phyloP scores from a whole-genome alignment of 2,113 vertebrate genomes.

The Eulemur macaco region DNA sequence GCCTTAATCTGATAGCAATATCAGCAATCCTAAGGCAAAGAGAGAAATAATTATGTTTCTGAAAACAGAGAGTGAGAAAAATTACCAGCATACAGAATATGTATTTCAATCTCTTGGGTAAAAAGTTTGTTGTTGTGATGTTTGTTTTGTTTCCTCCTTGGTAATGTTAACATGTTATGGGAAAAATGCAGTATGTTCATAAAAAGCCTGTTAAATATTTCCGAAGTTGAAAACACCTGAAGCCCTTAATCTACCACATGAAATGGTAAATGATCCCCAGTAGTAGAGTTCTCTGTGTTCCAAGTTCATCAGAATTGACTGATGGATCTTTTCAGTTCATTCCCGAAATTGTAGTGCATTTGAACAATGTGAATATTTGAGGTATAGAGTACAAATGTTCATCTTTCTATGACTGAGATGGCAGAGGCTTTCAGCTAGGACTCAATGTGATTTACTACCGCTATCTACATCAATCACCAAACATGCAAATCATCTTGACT shows the following conservation, averaged over 20 bases:
- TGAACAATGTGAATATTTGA: conserved; percentile 51
- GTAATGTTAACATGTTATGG: neutral
- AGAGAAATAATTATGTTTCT: conserved; percentile 45
- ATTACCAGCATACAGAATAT: neutral
- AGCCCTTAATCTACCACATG: neutral
- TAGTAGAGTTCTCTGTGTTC: conserved; percentile 23
- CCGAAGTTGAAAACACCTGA: neutral
- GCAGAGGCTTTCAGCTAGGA: conserved; percentile 24
- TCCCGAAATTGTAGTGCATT: neutral
- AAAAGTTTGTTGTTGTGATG: neutral
- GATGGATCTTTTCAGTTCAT: conserved; percentile 41
- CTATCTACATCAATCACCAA: conserved; percentile 46
- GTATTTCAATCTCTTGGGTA: conserved; percentile 38
- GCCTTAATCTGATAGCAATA: conserved; percentile 14
- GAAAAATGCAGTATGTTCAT: neutral
- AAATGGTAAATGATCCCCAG: conserved; percentile 45
- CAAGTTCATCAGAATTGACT: conserved; percentile 13
- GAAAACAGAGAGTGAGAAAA: conserved; percentile 46
- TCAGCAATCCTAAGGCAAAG: conserved; percentile 36
- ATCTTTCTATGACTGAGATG: conserved; percentile 32
- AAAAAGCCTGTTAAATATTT: conserved; percentile 12
- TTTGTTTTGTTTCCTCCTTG: conserved; percentile 17
- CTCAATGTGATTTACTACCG: conserved; percentile 40
- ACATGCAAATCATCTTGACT: conserved; percentile 51
- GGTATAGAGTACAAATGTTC: neutral